Conservation (phyloP, 2,113 vertebrate genomes). For the Cavia aperea region DNA sequence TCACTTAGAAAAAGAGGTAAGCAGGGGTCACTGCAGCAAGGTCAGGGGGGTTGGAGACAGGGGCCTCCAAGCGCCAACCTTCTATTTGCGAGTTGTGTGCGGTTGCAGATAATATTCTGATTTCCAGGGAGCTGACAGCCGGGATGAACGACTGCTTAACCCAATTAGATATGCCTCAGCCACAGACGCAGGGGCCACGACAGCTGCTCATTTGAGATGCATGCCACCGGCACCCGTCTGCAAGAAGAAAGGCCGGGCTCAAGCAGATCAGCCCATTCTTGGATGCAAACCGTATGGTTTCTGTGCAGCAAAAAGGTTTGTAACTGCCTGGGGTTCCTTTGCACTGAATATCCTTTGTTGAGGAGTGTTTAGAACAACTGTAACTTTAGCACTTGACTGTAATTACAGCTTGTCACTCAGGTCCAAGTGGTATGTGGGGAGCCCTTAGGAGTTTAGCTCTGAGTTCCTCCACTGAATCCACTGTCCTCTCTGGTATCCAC, state of each 20-base stretch:
- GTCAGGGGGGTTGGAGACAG: neutral
- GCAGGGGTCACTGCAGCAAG: slow-evolving; percentile 33
- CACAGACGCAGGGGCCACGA: slow-evolving; percentile 51
- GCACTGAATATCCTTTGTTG: slow-evolving; percentile 49
- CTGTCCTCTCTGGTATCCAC: neutral
- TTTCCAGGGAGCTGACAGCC: slow-evolving; percentile 61
- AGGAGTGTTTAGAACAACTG: slow-evolving; percentile 51
- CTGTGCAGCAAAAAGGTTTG: slow-evolving; percentile 21
- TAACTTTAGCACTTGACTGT: slow-evolving; percentile 56
- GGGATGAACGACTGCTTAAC: slow-evolving; percentile 58
- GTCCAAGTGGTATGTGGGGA: slow-evolving; percentile 34
- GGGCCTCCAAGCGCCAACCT: neutral
- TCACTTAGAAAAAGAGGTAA: slow-evolving; percentile 29
- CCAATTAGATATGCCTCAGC: slow-evolving; percentile 53
- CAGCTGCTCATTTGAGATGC: slow-evolving; percentile 61
- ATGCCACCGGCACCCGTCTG: slow-evolving; percentile 44
- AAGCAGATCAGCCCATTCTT: slow-evolving; percentile 58
- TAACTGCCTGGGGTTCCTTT: slow-evolving; percentile 44
- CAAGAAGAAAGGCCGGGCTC: slow-evolving; percentile 62
- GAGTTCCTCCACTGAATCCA: neutral
- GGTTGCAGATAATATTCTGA: slow-evolving; percentile 51
- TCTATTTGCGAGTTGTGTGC: slow-evolving; percentile 36
- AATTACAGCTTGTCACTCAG: slow-evolving; percentile 61
- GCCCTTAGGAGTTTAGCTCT: neutral
- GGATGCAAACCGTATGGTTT: slow-evolving; percentile 69